Evolutionary conservation across 2,797 vertebrate species (phyloP), one percentile per base, ranked within the genome.

Genomic region (Miichthys miiuy): DNA sequence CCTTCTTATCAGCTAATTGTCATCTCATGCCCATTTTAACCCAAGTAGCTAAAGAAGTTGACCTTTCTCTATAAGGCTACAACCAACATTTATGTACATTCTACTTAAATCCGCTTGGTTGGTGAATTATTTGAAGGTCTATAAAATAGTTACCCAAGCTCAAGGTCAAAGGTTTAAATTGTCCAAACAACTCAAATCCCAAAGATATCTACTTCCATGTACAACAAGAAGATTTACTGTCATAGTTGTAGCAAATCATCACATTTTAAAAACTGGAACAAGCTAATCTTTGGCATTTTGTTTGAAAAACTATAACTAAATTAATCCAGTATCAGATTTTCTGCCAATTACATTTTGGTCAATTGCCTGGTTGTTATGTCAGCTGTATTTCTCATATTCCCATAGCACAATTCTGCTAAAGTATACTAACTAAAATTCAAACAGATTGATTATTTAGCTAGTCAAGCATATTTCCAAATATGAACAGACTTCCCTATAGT

Each of bases 381-480:
- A 42, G 18, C 13, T 23, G 17, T 42, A 25, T n/a, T 27, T 51
- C 34, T 60, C 20, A 8, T 25, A 50, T 41, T 58, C 3, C 41
- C 30, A 14, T 25, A 20, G 1, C 50, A 56, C 8, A 30, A 18
- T 48, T 52, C 8, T 46, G 38, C 12, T 47, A 6, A 21, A 23
- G 25, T 47, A 47, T 18, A 3, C 25, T 20, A 60, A 38, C 5
- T 38, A 23, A 50, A 54, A 16, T 7, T n/a, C 14, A 62, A 62
- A 47, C 10, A 54, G 14, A 61, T 41, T 1, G 46, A 23, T 38
- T 34, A 62, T 44, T 27, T 20, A 25, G 7, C 23, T 23, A 16
- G 44, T 58, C 2, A 21, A 23, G 3, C 2, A 56, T 25, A 74
- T 52, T 68, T 77, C 41, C 47, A 27, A 63, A 70, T 21, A 72